Conservation (phyloP, 2,113 vertebrate species). For the Thunnus maccoyii region DNA sequence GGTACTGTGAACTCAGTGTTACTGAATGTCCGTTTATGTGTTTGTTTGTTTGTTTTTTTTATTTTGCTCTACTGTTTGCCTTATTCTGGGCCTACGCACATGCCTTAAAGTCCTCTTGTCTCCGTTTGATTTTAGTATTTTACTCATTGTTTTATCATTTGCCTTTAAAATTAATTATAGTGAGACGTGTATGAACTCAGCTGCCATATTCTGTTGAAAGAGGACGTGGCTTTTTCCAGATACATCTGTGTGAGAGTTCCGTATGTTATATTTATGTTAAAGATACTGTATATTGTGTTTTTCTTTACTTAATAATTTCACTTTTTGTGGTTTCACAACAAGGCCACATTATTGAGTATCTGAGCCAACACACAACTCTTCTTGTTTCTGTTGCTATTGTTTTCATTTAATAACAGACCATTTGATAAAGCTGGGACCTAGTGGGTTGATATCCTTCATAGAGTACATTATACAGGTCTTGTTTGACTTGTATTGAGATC, state of each 20-base stretch:
- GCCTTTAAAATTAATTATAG: conserved; percentile 25
- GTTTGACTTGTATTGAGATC: conserved; percentile 34
- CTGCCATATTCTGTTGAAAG: conserved; percentile 54
- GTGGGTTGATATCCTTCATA: conserved; percentile 19
- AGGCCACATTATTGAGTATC: conserved; percentile 37
- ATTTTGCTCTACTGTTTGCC: conserved; percentile 25
- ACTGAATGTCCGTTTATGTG: conserved; percentile 39
- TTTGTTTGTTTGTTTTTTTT: conserved; percentile 48
- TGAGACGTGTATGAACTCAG: conserved; percentile 45
- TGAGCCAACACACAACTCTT: conserved; percentile 46
- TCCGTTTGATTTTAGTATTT: conserved; percentile 29
- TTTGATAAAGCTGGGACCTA: conserved; percentile 6
- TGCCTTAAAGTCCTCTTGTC: conserved; percentile 42
- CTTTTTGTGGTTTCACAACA: conserved; percentile 38
- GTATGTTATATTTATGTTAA: conserved; percentile 48
- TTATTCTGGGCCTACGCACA: conserved; percentile 28
- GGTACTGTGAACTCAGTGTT: conserved; percentile 75
- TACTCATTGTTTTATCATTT: conserved; percentile 33
- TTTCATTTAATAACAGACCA: conserved; percentile 31
- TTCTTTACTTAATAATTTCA: conserved; percentile 13
- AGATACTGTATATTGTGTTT: conserved; percentile 35
- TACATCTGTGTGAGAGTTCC: conserved; percentile 7
- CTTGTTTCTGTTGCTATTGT: conserved; percentile 9
- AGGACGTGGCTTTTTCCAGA: conserved; percentile 35
- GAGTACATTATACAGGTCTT: conserved; percentile 16